Conservation (phyloP, 2,797 vertebrate species). For the Sebastes umbrosus region DNA sequence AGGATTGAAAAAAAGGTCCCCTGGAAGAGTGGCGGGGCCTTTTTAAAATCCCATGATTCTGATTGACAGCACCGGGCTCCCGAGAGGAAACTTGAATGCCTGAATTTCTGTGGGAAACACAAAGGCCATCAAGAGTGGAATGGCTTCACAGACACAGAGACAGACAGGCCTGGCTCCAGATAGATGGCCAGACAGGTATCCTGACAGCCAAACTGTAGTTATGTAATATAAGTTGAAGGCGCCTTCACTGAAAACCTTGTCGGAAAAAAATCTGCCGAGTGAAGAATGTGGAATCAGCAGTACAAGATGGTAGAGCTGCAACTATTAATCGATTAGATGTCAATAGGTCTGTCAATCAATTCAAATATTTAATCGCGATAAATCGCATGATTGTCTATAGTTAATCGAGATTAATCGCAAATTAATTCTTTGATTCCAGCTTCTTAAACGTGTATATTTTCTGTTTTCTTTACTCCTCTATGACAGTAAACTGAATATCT, state of each 20-base stretch:
- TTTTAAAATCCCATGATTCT: slow-evolving; percentile 53
- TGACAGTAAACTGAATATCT: neutral
- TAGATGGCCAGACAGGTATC: slow-evolving; percentile 40
- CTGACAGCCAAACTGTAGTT: slow-evolving; percentile 41
- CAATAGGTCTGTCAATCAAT: neutral
- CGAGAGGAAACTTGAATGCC: slow-evolving; percentile 66
- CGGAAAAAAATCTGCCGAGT: neutral
- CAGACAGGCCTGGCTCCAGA: slow-evolving; percentile 62
- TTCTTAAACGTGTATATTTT: neutral
- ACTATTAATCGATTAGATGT: neutral
- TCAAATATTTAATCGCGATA: neutral
- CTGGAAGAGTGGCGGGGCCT: slow-evolving; percentile 26
- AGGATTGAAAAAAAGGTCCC: slow-evolving; percentile 31
- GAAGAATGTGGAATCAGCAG: slow-evolving; percentile 12
- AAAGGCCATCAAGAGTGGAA: slow-evolving; percentile 51
- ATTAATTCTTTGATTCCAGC: neutral
- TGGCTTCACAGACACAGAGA: slow-evolving; percentile 47
- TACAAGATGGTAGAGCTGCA: neutral
- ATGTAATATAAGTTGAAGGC: slow-evolving; percentile 57
- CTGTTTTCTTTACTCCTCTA: neutral
- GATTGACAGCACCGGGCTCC: slow-evolving; percentile 66
- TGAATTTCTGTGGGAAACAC: slow-evolving; percentile 68
- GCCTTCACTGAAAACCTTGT: neutral
- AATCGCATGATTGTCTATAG: neutral
- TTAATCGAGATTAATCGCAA: no score